Evolutionary conservation across 2,888 invertebrate species (phyloP), one percentile per base, ranked within the genome.

Genomic region (Drosophila tanythrix): DNA sequence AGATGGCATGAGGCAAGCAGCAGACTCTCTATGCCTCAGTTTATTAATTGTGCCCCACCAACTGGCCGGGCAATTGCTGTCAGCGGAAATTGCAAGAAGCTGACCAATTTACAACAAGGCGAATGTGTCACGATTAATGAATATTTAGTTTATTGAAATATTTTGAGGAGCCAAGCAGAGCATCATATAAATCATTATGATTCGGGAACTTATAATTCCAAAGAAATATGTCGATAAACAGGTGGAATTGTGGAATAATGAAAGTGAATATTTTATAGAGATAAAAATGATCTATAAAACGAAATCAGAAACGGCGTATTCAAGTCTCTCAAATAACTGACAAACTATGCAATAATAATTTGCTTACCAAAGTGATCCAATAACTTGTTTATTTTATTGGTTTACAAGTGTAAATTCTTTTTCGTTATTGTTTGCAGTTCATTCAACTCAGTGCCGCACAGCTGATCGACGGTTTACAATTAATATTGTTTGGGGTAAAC

Each of bases 11-110:
- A 63, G 50, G 50, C 43, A 64, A 46, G 25, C 25, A 46, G 21
- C 15, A 31, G 36, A 71, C 62, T 71, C 64, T 50, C 46, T 52
- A 40, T 36, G 57, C 60, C 58, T 74, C 48, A 51, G 71, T 75
- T 74, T 69, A 76, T 84, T 76, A 77, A 74, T 70, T 69, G 65
- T 70, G 79, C 66, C 66, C 67, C 57, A 70, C 15, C 46, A 46
- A 52, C 50, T 62, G 61, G 61, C 52, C 21, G 53, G 68, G 68
- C 67, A 80, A 84, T 85, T 88, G 75, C 85, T 85, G 85, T 81
- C 88, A 88, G 73, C 88, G 85, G 77, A 88, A 85, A 85, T 81
- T 73, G 52, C 40, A 60, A 55, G 40, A 50, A 64, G 55, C 63
- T 70, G 71, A 71, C 59, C 55, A 67, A 72, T 59, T 35, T 10